These are phyloP conservation scores for Stratiomys singularior DNA, from an alignment of 2,888 invertebrate species.

Conservation along the genomic window DNA sequence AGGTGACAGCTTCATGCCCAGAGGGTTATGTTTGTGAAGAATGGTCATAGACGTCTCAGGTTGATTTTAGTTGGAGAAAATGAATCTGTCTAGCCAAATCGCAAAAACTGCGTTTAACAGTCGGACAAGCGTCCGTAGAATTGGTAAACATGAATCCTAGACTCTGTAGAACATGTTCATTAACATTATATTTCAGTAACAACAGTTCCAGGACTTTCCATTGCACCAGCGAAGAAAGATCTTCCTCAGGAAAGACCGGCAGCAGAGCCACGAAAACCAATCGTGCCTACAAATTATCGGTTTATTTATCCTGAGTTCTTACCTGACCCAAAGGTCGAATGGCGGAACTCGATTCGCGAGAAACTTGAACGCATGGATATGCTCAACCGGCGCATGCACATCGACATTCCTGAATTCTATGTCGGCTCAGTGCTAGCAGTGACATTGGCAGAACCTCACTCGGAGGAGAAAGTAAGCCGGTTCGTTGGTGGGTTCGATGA, in stretches of 20 bases:
- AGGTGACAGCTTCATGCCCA: too few species aligned
- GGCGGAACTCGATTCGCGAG: conserved; percentile 84
- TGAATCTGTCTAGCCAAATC: too few species aligned
- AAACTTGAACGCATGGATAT: conserved; percentile 93
- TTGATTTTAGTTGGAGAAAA: too few species aligned
- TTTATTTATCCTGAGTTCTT: conserved; percentile 91
- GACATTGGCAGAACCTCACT: conserved; percentile 84
- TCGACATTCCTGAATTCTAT: conserved; percentile 98
- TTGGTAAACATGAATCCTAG: too few species aligned
- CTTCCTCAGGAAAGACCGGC: background rate
- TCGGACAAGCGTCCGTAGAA: too few species aligned
- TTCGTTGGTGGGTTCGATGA: conserved; percentile 64
- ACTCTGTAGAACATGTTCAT: too few species aligned
- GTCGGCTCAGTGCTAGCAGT: conserved; percentile 94
- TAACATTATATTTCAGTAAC: too few species aligned
- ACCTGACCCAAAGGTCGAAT: conserved; percentile 82
- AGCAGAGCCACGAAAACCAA: conserved; percentile 53
- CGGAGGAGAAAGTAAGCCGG: conserved; percentile 82
- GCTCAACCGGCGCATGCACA: conserved; percentile 76
- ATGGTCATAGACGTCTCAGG: too few species aligned
- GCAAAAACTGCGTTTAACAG: too few species aligned
- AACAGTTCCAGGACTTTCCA: too few species aligned
- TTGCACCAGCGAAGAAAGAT: too few species aligned
- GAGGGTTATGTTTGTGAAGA: too few species aligned
- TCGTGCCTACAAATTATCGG: conserved; percentile 70